A percentile compares a stretch with the other conserved stretches of the same genome.
Evolutionary conservation across 2,888 invertebrate genomes (phyloP).

Genomic region (Loripinus fragilis): DNA sequence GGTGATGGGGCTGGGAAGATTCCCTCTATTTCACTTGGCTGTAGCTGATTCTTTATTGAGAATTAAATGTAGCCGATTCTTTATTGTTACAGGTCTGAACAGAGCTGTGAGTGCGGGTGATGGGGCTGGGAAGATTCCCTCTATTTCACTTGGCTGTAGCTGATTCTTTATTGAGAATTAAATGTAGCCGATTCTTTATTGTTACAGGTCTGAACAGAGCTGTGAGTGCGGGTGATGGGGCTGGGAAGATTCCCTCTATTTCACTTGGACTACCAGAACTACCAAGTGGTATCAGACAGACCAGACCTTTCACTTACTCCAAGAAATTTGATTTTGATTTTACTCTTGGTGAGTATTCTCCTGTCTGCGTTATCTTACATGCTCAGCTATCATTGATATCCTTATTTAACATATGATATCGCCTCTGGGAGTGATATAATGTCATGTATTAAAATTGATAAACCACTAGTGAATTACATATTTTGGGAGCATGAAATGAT

Average conservation of each 20-base stretch:
- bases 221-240: slow-evolving; percentile 40
- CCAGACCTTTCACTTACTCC: slow-evolving; percentile 74
- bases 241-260: slow-evolving; percentile 72
- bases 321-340: slow-evolving; percentile 73
- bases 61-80: too few species aligned
- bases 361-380: too few species aligned
- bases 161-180: too few species aligned
- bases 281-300: slow-evolving; percentile 72
- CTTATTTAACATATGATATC: too few species aligned
- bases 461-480: too few species aligned
- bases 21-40: slow-evolving; percentile 77
- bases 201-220: slow-evolving; percentile 40
- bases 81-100: slow-evolving; percentile 30
- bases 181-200: too few species aligned
- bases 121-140: slow-evolving; percentile 64
- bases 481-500: too few species aligned
- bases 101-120: slow-evolving; percentile 49
- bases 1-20: slow-evolving; percentile 59
- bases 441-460: too few species aligned
- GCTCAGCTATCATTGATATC: too few species aligned
- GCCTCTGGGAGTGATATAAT: too few species aligned
- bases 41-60: too few species aligned
- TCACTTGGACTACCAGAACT: slow-evolving; percentile 78
- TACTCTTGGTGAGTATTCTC: slow-evolving; percentile 69
- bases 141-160: slow-evolving; percentile 78